Conservation (phyloP, 35 echinoderm and acorn worm genomes). For the Strongylocentrotus purpuratus region DNA sequence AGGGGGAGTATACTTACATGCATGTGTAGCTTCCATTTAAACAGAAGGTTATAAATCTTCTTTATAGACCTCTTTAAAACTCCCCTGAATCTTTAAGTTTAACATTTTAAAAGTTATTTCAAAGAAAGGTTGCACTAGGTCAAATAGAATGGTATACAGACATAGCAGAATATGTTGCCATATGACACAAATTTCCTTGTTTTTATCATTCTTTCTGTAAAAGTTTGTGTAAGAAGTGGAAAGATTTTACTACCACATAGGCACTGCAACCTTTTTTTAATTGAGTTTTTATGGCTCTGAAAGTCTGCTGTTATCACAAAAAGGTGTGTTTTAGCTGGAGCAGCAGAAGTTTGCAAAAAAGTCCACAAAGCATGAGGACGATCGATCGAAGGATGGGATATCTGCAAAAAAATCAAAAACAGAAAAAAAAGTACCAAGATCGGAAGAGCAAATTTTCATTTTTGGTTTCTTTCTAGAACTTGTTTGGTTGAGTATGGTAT, state of each 20-base stretch:
- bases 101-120: constrained; percentile 15
- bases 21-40: constrained; percentile 39
- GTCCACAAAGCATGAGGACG: constrained; percentile 14
- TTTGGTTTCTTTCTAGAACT: constrained; percentile 40
- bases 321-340: constrained; percentile 51
- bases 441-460: constrained; percentile 23
- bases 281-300: constrained; percentile 31
- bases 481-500: constrained; percentile 31
- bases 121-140: constrained; percentile 50
- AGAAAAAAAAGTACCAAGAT: not conserved
- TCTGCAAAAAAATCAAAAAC: constrained; percentile 32
- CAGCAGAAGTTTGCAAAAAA: constrained; percentile 42
- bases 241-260: constrained; percentile 32
- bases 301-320: constrained; percentile 46
- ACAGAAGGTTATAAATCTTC: not conserved
- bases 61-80: constrained; percentile 37
- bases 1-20: constrained; percentile 29
- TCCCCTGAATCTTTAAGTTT: constrained; percentile 25
- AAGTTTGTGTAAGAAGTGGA: not conserved
- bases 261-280: constrained; percentile 39
- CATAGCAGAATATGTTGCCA: constrained; percentile 30
- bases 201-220: constrained; percentile 30
- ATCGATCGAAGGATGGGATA: constrained; percentile 3
- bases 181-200: constrained; percentile 18
- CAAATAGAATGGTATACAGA: constrained; percentile 37